Conservation (phyloP, 1,140 invertebrate species). For the Drosophila parabipectinata region DNA sequence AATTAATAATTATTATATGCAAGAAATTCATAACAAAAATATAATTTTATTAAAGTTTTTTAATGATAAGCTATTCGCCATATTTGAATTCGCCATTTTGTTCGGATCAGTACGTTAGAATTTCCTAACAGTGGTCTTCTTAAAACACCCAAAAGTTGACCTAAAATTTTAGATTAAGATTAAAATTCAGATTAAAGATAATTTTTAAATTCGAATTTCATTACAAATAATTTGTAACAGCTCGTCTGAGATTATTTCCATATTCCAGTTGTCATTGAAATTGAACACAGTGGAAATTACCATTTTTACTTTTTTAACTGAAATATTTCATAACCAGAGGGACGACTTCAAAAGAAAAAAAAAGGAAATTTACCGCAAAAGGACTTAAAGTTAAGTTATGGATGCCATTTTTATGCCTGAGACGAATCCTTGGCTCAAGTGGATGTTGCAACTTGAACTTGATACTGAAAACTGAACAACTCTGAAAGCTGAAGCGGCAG, state of each 20-base stretch:
- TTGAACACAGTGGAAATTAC: no score
- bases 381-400: constrained; percentile 14
- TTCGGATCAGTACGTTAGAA: background rate
- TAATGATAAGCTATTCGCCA: background rate
- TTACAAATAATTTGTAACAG: no score
- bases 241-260: no score
- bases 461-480: constrained; percentile 56
- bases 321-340: background rate
- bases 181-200: no score
- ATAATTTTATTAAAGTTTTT: background rate
- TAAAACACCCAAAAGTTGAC: no score
- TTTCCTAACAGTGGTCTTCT: no score
- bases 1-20: no score
- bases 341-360: background rate
- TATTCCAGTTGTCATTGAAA: no score
- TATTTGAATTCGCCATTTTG: background rate
- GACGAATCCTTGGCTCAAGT: constrained; percentile 50
- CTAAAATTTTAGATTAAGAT: no score
- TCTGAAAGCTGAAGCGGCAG: constrained; percentile 9
- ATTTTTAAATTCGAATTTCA: no score
- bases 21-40: no score
- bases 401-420: constrained; percentile 17
- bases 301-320: background rate
- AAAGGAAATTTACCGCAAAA: background rate
- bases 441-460: constrained; percentile 62